Evolutionary conservation across 64 coral and sea anemone genomes (phyloP).

Genomic region (Hydrozoanthus tunicans): DNA sequence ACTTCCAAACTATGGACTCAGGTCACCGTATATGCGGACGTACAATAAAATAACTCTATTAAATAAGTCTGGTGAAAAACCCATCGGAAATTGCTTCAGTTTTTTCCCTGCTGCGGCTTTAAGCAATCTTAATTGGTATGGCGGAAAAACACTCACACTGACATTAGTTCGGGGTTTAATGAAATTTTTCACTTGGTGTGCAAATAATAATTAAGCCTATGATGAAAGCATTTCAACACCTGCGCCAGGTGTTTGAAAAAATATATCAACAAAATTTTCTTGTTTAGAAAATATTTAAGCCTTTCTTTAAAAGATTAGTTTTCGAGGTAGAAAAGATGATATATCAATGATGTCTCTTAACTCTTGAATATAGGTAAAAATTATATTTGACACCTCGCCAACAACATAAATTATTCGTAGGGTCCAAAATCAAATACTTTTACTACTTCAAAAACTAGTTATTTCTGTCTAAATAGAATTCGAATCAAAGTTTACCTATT

Average conservation of each 20-base stretch:
- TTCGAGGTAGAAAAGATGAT: background rate
- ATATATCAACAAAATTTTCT: background rate
- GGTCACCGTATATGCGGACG: background rate
- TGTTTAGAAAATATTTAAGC: conserved; percentile 6
- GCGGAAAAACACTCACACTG: conserved; percentile 15
- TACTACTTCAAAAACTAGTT: background rate
- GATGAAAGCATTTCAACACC: conserved; percentile 22
- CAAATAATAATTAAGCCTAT: conserved; percentile 10
- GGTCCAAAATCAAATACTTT: background rate
- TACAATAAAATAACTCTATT: conserved; percentile 31
- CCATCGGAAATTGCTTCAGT: conserved; percentile 38
- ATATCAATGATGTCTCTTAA: background rate
- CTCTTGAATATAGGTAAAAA: background rate
- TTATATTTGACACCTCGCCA: background rate
- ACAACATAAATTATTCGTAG: background rate
- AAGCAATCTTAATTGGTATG: conserved; percentile 31
- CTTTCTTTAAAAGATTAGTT: conserved; percentile 29
- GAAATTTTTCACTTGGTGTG: conserved; percentile 15
- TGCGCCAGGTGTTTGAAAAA: conserved; percentile 5
- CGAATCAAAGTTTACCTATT: background rate
- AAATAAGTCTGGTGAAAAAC: conserved; percentile 24
- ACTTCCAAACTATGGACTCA: conserved; percentile 9
- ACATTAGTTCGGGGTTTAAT: conserved; percentile 41
- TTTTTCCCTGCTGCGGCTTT: conserved; percentile 35
- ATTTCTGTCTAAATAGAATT: background rate